Conservation (phyloP, 2,888 invertebrate species). For the Cepaea hortensis region DNA sequence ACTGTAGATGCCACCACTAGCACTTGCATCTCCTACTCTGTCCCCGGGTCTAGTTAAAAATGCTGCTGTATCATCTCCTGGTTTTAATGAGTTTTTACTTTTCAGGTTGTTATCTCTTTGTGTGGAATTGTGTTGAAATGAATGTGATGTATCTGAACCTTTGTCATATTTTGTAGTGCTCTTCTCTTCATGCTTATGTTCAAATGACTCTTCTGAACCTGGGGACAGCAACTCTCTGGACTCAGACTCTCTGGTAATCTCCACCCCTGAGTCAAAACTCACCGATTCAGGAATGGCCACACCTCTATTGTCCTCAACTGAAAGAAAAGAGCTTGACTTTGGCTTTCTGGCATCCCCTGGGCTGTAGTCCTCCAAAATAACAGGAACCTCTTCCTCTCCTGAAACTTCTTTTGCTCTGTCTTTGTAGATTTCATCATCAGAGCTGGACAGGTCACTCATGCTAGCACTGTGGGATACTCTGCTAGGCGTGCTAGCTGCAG, state of each 20-base stretch:
- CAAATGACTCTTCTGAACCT: slow-evolving; percentile 2
- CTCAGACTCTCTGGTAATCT: slow-evolving; percentile 39
- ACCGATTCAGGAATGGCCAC: slow-evolving; percentile 39
- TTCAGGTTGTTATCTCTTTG: neutral
- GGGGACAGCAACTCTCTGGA: slow-evolving; percentile 18
- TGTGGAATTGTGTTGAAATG: neutral
- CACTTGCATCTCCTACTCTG: slow-evolving; percentile 38
- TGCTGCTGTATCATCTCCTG: neutral
- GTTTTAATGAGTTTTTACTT: neutral
- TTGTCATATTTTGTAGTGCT: no score
- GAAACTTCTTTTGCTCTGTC: neutral
- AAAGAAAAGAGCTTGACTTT: neutral
- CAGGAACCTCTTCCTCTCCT: neutral
- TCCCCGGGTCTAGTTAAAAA: slow-evolving; percentile 12
- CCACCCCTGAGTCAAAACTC: slow-evolving; percentile 48
- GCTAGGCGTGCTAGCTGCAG: neutral
- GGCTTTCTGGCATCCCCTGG: neutral
- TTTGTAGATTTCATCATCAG: slow-evolving; percentile 34
- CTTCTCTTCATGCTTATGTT: neutral
- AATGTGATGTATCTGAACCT: no score
- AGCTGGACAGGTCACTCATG: slow-evolving; percentile 45
- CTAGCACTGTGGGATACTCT: neutral
- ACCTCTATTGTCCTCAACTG: neutral
- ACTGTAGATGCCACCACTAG: neutral
- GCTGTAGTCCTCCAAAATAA: slow-evolving; percentile 47